phyloP scores from a whole-genome alignment of 2,888 invertebrate species.

The Notocelia uddmanniana region DNA sequence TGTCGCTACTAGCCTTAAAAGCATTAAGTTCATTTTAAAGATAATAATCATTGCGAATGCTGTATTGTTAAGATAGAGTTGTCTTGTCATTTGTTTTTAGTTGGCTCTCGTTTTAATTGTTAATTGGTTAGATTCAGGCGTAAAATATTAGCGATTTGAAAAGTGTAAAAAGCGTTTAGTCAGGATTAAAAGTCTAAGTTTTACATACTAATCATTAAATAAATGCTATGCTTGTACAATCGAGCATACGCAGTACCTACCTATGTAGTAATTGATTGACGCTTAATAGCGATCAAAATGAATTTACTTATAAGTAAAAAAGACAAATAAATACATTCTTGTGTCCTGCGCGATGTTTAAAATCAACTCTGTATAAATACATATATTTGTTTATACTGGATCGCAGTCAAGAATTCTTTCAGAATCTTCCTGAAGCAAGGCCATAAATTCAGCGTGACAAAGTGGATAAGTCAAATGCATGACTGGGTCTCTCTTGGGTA shows the following conservation, averaged over 20 bases:
- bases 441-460: constrained; percentile 35
- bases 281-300: too few relatives aligned
- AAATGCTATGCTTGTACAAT: too few relatives aligned
- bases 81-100: constrained; percentile 83
- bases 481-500: constrained; percentile 31
- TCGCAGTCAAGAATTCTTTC: constrained; percentile 41
- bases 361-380: constrained; percentile 33
- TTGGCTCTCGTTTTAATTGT: constrained; percentile 77
- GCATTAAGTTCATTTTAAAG: constrained; percentile 85
- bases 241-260: too few relatives aligned
- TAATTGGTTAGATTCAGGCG: constrained; percentile 65
- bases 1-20: constrained; percentile 85
- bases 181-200: not conserved
- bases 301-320: too few relatives aligned
- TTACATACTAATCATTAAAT: too few relatives aligned
- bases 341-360: constrained; percentile 2
- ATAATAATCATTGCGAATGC: constrained; percentile 82
- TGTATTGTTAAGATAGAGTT: constrained; percentile 83
- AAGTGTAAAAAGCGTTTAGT: not conserved
- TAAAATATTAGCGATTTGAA: constrained; percentile 36
- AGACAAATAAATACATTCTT: too few relatives aligned
- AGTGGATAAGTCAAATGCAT: constrained; percentile 39
- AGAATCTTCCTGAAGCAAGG: constrained; percentile 28
- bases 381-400: constrained; percentile 43
- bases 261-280: too few relatives aligned